Base-by-base conservation (phyloP, 2,113 vertebrate genomes). In the Cryptotis parvus region DNA sequence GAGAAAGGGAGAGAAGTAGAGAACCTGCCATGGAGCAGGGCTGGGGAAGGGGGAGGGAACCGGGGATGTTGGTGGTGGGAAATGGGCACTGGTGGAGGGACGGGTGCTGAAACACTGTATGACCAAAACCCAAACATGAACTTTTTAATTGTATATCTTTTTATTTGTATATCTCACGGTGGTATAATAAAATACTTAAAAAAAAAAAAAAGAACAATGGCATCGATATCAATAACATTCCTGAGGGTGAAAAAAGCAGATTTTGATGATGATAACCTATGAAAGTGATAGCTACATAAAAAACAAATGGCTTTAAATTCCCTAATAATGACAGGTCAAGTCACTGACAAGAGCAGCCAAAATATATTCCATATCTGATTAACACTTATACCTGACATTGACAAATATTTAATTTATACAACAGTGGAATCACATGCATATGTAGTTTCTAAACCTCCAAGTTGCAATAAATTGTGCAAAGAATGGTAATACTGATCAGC, bases 311-410 rank as follows among this genome's bases (percentile, higher is more conserved):
- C 69, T 89, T 89, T 86, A 90, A 96, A 93, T 93, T 96, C 77
- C 89, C 69, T 94, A 90, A 94, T 89, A 94, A 78, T 84, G 85
- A 95, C 92, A 70, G 93, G 93, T 94, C 95, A 95, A 94, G 73
- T 90, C 88, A 94, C 88, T 93, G 94, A 95, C 95, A 94, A 95
- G 63, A 94, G 63, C 87, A 94, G 91, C 96, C 95, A 96, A 94
- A 94, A 95, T 90, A 92, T 82, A 93, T 92, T 87, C 83, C 88
- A 95, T 89, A 95, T 94, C 77, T 75, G 73, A 94, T 94, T 96
- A 94, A 81, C 88, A 96, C 61, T 94, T 92, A 93, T 92, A 87
- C 91, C 58, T 95, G 91, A 91, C 91, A 88, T 43, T 95, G 95
- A 95, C 85, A 96, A 95, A 94, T 74, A 90, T 84, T 91, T 91